phyloP scores from a whole-genome alignment of 2,888 invertebrate genomes.

The Lepas anatifera region DNA sequence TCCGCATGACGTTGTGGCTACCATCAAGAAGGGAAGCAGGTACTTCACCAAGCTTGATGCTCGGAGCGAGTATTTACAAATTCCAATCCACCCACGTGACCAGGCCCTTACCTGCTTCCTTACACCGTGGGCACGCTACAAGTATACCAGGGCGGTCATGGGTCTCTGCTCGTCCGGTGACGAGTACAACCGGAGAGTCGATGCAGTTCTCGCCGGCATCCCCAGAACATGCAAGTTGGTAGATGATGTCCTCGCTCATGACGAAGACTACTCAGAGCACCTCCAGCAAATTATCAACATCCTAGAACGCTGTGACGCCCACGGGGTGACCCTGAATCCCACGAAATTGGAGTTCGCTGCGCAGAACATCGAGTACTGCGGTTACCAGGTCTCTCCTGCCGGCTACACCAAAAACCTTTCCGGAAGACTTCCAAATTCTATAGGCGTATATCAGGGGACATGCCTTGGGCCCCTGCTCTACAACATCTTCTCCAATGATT shows the following conservation, averaged over 20 bases:
- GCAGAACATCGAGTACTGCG: not conserved
- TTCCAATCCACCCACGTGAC: not conserved
- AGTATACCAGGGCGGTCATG: not conserved
- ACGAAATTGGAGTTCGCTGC: conserved; percentile 12
- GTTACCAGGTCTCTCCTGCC: not conserved
- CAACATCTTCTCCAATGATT: too few species aligned
- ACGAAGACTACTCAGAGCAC: not conserved
- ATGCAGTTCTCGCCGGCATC: not conserved
- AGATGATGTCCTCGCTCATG: not conserved
- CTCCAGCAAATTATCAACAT: not conserved
- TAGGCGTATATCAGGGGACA: too few species aligned
- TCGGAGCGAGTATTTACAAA: not conserved
- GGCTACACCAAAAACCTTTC: too few species aligned
- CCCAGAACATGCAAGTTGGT: not conserved
- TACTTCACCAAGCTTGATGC: conserved; percentile 10
- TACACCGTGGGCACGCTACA: not conserved
- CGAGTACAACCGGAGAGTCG: not conserved
- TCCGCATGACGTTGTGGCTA: not conserved
- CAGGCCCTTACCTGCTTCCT: not conserved
- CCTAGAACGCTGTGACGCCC: not conserved
- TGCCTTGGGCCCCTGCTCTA: too few species aligned
- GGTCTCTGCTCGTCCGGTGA: not conserved
- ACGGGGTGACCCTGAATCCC: conserved; percentile 12
- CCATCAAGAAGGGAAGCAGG: not conserved
- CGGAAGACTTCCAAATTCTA: too few species aligned